Conservation (phyloP, 2,113 vertebrate species). For the Corvus cornix region DNA sequence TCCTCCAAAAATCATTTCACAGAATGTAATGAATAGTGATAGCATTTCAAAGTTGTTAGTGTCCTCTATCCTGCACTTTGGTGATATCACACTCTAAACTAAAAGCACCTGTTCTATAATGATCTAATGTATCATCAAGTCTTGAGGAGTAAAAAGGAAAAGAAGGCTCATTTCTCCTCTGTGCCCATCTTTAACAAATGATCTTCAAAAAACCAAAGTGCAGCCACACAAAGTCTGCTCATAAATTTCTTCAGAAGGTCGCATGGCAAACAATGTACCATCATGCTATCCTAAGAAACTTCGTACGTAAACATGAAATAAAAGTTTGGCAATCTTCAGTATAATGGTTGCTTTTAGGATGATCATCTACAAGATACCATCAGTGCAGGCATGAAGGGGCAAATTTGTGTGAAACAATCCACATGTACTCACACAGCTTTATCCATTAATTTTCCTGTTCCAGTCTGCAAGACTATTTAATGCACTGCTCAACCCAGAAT, state of each 20-base stretch:
- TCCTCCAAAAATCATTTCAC: conserved; percentile 1
- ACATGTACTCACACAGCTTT: neutral
- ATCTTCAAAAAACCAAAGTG: neutral
- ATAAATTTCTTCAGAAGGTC: neutral
- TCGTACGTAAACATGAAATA: neutral
- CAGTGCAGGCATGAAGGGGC: neutral
- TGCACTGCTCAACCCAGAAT: neutral
- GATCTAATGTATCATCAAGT: neutral
- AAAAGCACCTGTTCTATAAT: neutral
- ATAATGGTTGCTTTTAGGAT: neutral
- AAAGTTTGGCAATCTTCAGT: neutral
- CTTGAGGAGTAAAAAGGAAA: neutral
- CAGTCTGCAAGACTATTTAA: neutral
- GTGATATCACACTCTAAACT: neutral
- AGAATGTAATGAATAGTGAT: neutral
- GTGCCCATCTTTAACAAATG: neutral
- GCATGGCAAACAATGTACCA: neutral
- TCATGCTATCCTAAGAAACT: neutral
- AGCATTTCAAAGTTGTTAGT: neutral
- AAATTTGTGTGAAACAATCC: neutral
- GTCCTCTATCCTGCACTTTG: neutral
- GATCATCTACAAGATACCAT: neutral
- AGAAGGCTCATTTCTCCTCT: neutral
- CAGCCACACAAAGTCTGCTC: neutral
- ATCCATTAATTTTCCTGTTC: neutral